Base-by-base conservation (phyloP, 2,888 invertebrate genomes). In the Lasioglossum zephyrum region DNA sequence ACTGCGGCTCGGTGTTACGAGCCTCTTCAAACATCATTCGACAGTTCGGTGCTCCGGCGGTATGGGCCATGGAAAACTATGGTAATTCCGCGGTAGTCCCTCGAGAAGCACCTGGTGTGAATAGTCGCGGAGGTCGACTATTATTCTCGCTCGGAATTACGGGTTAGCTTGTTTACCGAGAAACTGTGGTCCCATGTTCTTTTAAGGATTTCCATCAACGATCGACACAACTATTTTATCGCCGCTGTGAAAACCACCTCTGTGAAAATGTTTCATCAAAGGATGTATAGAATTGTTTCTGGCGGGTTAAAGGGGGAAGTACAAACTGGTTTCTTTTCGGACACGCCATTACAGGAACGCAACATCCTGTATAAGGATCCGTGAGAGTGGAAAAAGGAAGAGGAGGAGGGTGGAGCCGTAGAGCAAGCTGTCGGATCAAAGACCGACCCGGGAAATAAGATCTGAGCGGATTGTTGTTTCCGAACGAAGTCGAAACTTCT, bases 401-500 rank as follows among this genome's bases (percentile, higher is more conserved):
- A 22, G 39, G 4, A 2, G 26, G 41, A 26, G 31, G 31, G 31
- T 36, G 57, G 22, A 72, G 8, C 57, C 26, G 13, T 16, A 6
- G 41, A 39, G 26, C 70, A 57, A 57, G 26, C 31, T 60, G 47
- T 41, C 49, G 75, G 60, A 31, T 73, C 70, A 26, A n/a, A 47
- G 75, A 76, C 60, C 60, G 49, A 26, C 22, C n/a, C 16, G 4
- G 39, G 63, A 75, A 49, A 66, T 78, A 73, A 77, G 74, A 72
- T 73, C 13, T 8, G 41, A 44, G 31, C 60, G 41, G 39, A 73
- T 53, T 44, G 78, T 74, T 72, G 74, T 81, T 72, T 75, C 63
- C 49, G 70, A 44, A 47, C 44, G 41, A 22, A 22, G 77, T 63
- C 39, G 70, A 77, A 85, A 81, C 36, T 76, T 63, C 73, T 4